Conservation (phyloP, 2,113 vertebrate genomes). For the Acanthochromis polyacanthus region DNA sequence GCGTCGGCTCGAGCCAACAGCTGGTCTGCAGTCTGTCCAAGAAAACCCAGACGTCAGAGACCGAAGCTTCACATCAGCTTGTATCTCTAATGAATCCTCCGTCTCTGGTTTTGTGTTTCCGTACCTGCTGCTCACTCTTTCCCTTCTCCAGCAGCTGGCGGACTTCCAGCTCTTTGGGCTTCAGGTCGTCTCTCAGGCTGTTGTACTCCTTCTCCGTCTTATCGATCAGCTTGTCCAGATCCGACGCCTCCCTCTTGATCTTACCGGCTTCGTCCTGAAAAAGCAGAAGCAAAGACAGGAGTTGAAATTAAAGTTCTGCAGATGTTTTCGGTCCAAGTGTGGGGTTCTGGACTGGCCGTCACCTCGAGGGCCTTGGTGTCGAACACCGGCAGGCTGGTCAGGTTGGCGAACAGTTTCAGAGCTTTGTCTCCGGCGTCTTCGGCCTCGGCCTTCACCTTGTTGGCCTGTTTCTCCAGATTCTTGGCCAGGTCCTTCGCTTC, state of each 20-base stretch:
- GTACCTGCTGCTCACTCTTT: constrained; percentile 96
- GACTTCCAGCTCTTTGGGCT: constrained; percentile 92
- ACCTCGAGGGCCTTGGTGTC: constrained; percentile 91
- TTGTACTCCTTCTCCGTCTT: constrained; percentile 94
- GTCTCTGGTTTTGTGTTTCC: not conserved
- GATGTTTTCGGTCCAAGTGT: no score
- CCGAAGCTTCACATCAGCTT: no score
- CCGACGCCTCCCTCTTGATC: constrained; percentile 94
- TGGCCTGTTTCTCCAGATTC: constrained; percentile 94
- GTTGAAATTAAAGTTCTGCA: no score
- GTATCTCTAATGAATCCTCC: no score
- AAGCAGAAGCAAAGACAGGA: no score
- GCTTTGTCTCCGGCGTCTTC: constrained; percentile 92
- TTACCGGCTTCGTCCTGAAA: constrained; percentile 91
- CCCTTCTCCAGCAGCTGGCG: constrained; percentile 95
- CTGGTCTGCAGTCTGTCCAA: constrained; percentile 93
- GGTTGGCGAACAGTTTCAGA: constrained; percentile 93
- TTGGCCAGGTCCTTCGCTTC: constrained; percentile 93
- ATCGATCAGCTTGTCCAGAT: constrained; percentile 92
- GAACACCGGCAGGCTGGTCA: constrained; percentile 88
- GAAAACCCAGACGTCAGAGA: not conserved
- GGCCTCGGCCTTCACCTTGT: constrained; percentile 90
- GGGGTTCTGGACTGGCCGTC: not conserved
- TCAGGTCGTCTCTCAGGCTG: constrained; percentile 93
- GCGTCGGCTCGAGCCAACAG: constrained; percentile 95